These are phyloP conservation scores for Drosophila gunungcola DNA, from an alignment of 1,140 invertebrate species.

Conservation along the genomic window DNA sequence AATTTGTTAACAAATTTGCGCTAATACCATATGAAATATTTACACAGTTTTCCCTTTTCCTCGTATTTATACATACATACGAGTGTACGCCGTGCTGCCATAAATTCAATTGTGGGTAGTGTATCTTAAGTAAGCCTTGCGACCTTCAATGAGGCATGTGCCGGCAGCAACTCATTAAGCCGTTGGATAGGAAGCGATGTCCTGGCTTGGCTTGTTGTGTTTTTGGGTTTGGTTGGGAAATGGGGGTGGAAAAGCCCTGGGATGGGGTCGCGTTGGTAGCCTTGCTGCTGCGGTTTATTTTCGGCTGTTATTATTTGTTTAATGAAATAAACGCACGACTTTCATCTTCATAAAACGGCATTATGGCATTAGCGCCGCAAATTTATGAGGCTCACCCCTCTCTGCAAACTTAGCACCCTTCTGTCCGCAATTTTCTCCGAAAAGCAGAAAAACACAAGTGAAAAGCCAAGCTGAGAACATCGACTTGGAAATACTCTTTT, in stretches of 20 bases:
- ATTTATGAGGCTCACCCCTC: slow-evolving; percentile 65
- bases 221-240: neutral
- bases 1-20: slow-evolving; percentile 82
- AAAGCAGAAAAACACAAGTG: slow-evolving; percentile 22
- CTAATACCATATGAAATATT: slow-evolving; percentile 80
- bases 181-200: slow-evolving; percentile 30
- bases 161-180: slow-evolving; percentile 77
- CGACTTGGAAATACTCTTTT: slow-evolving; percentile 11
- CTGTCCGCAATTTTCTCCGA: neutral
- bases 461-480: neutral
- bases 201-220: slow-evolving; percentile 7
- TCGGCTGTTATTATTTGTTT: slow-evolving; percentile 82
- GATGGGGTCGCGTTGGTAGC: neutral
- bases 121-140: slow-evolving; percentile 70
- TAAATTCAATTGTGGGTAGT: slow-evolving; percentile 72
- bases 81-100: slow-evolving; percentile 57
- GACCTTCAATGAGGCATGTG: slow-evolving; percentile 82
- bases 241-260: neutral
- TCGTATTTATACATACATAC: slow-evolving; percentile 4
- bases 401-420: slow-evolving; percentile 22
- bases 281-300: slow-evolving; percentile 73
- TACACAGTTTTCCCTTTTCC: slow-evolving; percentile 38
- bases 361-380: slow-evolving; percentile 79
- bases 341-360: slow-evolving; percentile 83
- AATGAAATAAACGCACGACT: slow-evolving; percentile 83